Base-by-base conservation (phyloP, 2,888 invertebrate species). In the Callinectes sapidus region DNA sequence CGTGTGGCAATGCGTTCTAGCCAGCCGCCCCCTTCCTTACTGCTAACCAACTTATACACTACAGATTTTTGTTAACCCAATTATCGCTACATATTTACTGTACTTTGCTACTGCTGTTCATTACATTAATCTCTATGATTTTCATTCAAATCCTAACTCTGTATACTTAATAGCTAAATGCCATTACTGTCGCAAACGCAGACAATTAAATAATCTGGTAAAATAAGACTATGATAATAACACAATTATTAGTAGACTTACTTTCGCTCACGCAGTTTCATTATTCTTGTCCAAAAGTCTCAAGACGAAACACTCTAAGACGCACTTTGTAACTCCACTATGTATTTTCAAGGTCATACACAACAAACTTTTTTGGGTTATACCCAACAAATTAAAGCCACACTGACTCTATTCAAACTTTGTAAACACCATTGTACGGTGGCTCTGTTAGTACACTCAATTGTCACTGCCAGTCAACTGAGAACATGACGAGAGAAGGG, bases 331-430 rank as follows among this genome's bases (percentile, higher is more conserved):
- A 55, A n/a, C 77, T 90, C 35, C 77, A 28, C 39, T 55, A 42
- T 42, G 90, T 90, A 92, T 90, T 90, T 87, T 54, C 92, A 92
- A 92, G 92, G 92, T 92, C 92, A 90, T 66, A 77, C 87, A 87
- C 86, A 87, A 55, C 86, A 61, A 35, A 35, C 18, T 32, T 81
- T n/a, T 39, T 39, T 35, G 35, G 16, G 5, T 14, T 81, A 18
- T 32, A 16, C 35, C 35, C 0, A 32, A 35, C 35, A 18, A 10
- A 35, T 35, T 35, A 32, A 81, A 13, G 35, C 0, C 54, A 42
- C 16, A 54, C 55, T 42, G 8, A 87, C 18, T 18, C 8, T 39
- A 55, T 48, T 8, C 13, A n/a, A 48, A 87, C 55, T 48, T 23
- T 48, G 28, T 32, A 35, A 81, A 2, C 23, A 54, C 10, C 35